Evolutionary conservation across 2,113 vertebrate genomes (phyloP), one percentile per base, ranked within the genome.

Genomic region (Chaetodon auriga): DNA sequence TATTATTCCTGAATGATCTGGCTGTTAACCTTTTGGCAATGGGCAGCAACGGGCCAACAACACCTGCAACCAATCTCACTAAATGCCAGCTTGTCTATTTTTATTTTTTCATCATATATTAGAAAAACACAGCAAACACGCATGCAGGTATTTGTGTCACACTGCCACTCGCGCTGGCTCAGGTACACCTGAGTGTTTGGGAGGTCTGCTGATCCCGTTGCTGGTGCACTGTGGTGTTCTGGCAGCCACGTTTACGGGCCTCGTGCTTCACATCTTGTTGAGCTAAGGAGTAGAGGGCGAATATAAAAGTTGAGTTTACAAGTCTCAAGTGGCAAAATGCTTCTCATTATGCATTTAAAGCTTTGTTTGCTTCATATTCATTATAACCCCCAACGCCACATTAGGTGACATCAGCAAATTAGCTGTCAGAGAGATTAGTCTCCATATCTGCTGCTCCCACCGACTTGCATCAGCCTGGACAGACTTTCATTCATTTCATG

Each of bases 291-390:
- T 35, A 5, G 21, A 84, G 21, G 21, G 58, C 0, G 3, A 68
- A 75, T 81, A 53, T 87, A 78, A 81, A 87, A 80, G 62, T 63
- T n/a, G 16, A 70, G 30, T 88, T 88, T 70, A 88, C 63, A 53
- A 81, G 69, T 60, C 78, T 38, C 58, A 15, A 70, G 62, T 81
- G 46, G 75, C 74, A 78, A 81, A 83, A 83, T 68, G 45, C 83
- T 54, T 64, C 82, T 83, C 63, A 70, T 73, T 73, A 81, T 19
- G 15, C 45, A 43, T 73, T 58, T 41, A 61, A 58, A 30, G 11
- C 61, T 51, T 25, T 79, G 19, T 78, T 72, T 76, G 53, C 60
- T 18, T 57, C 25, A 54, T 43, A 3, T 49, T 46, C 43, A 9
- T 68, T 54, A 53, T 77, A 51, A 65, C 68, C 30, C 60, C 14